Evolutionary conservation across 2,888 invertebrate genomes (phyloP), one percentile per base, ranked within the genome.

Genomic region (Punctoribates punctum): DNA sequence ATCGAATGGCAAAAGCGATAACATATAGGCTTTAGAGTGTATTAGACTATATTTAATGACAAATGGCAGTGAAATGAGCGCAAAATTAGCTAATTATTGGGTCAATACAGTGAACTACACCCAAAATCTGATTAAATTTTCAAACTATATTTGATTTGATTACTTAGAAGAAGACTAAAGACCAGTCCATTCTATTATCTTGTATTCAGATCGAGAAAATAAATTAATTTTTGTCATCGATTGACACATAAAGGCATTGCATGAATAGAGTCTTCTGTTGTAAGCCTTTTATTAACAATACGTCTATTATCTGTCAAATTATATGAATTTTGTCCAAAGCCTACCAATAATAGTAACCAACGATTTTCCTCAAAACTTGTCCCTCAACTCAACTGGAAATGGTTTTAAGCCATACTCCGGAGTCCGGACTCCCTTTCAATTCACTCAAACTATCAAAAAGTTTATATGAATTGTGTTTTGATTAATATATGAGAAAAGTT

Each of bases 61-160:
- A 42, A 42, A 42, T 51, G 51, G 51, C 51, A 51, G 6, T 51
- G 20, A 51, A 51, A 51, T 51, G 51, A n/a, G 51, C 51, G 51
- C n/a, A 51, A n/a, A 51, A 51, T 51, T 51, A 51, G 51, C 20
- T 51, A 51, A 51, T 51, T 51, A 51, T 51, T 51, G n/a, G 51
- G 20, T 51, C 20, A 51, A n/a, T 51, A 20, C 5, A 20, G 20
- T 6, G n/a, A 51, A 51, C 42, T 51, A 51, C 51, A 51, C 51
- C 51, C 51, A 51, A 51, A 51, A 51, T 51, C 20, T 20, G 51
- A 51, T 51, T 51, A 51, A 51, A 20, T 51, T 51, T 51, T 51
- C 51, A 51, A 51, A 20, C 51, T 20, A 5, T 51, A 20, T 51
- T 51, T 51, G 51, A 51, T 51, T 51, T 51, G 20, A 51, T 11